These are phyloP conservation scores for Apostichopus parvimensis DNA, from an alignment of 35 echinoderm and acorn worm genomes.

Conservation along the genomic window DNA sequence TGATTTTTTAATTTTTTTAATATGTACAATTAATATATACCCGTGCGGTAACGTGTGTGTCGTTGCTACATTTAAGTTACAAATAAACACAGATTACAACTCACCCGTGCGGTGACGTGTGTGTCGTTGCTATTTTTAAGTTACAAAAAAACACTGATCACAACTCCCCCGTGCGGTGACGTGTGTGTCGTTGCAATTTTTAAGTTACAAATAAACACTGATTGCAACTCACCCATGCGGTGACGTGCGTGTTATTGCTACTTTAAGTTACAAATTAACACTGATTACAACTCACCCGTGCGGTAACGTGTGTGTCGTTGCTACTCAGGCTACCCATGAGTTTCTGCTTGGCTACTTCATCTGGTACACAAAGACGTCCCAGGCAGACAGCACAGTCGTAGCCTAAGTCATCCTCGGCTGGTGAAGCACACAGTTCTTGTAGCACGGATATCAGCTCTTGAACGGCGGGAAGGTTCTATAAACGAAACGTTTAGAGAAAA, in stretches of 20 bases:
- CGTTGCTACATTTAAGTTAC: too few relatives aligned
- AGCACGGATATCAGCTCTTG: conserved; percentile 59
- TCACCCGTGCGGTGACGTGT: neutral
- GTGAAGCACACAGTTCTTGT: conserved; percentile 53
- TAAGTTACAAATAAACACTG: too few relatives aligned
- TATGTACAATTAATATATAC: too few relatives aligned
- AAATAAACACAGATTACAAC: too few relatives aligned
- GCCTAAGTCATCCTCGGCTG: conserved; percentile 60
- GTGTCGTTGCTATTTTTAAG: neutral
- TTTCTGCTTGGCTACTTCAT: conserved; percentile 71
- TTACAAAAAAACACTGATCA: neutral
- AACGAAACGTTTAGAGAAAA: neutral
- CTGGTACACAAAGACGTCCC: conserved; percentile 74
- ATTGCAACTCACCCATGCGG: too few relatives aligned
- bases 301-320: conserved; percentile 70
- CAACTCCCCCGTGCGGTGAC: conserved; percentile 67
- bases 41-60: neutral
- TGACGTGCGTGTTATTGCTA: neutral
- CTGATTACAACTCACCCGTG: conserved; percentile 55
- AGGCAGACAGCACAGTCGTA: conserved; percentile 86
- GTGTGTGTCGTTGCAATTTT: neutral
- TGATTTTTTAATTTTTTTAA: too few relatives aligned
- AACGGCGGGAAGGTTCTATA: conserved; percentile 57
- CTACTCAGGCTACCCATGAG: conserved; percentile 63
- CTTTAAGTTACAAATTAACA: neutral